phyloP scores from a whole-genome alignment of 2,888 invertebrate species.

The Pilophorus perplexus region DNA sequence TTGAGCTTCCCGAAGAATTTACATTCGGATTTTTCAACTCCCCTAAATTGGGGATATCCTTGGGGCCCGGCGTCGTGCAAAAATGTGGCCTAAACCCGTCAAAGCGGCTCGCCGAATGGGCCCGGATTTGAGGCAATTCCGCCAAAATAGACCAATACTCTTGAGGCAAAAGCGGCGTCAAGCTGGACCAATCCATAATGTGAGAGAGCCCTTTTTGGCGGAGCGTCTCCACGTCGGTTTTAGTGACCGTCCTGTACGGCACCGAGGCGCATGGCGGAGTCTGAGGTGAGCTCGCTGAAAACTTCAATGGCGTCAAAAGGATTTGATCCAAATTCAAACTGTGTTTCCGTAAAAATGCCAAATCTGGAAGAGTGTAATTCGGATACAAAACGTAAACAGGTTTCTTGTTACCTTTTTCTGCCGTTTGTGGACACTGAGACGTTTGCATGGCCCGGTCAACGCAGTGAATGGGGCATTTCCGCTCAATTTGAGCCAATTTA shows the following conservation, averaged over 20 bases:
- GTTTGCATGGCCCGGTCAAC: constrained; percentile 76
- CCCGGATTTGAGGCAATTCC: constrained; percentile 74
- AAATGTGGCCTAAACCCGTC: constrained; percentile 60
- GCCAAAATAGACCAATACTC: constrained; percentile 77
- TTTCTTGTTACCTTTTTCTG: constrained; percentile 51
- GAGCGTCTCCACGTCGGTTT: constrained; percentile 76
- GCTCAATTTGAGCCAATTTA: constrained; percentile 50
- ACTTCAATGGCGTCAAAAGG: constrained; percentile 69
- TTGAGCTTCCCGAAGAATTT: constrained; percentile 63
- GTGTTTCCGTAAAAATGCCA: constrained; percentile 69
- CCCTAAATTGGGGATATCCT: constrained; percentile 44
- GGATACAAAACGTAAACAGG: constrained; percentile 89
- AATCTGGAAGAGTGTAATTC: constrained; percentile 83
- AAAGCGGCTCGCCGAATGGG: constrained; percentile 59
- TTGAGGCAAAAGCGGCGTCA: constrained; percentile 80
- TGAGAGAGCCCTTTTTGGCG: constrained; percentile 70
- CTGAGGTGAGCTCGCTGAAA: constrained; percentile 50
- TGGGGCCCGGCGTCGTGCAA: constrained; percentile 55
- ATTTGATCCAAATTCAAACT: constrained; percentile 61
- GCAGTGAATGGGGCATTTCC: constrained; percentile 59
- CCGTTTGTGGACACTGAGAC: constrained; percentile 51
- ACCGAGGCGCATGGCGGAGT: constrained; percentile 45
- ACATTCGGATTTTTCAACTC: constrained; percentile 44
- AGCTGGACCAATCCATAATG: constrained; percentile 89
- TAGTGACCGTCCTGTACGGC: constrained; percentile 65